Base-by-base conservation (phyloP, 2,113 vertebrate species). In the Urocitellus parryii region DNA sequence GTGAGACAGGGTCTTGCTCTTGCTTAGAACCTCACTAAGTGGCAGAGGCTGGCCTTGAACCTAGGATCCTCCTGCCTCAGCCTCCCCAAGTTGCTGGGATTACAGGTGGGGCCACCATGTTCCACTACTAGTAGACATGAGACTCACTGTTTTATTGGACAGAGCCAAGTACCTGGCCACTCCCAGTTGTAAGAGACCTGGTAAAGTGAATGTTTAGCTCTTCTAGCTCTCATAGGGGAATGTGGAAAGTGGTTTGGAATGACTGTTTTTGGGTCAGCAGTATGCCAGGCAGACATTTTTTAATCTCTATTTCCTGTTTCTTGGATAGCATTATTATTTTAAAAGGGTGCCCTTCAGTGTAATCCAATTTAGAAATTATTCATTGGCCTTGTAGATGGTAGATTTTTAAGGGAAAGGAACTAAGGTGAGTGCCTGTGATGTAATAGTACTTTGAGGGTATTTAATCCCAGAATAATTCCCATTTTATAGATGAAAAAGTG, bases 291-390 rank as follows among this genome's bases (percentile, higher is more conserved):
- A 61, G 25, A 73, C 5, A 8, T 74, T 89, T 89, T 63, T 34
- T 65, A 37, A 83, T 25, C 3, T 79, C 39, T n/a, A 58, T 96
- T 37, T 82, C 27, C 2, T 74, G 5, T 53, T 58, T 58, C 7
- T 22, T 58, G 11, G 82, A 73, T 27, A 27, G n/a, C 32, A 73
- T 10, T 58, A 29, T 61, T 79, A 61, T 73, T 85, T 76, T 39
- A 81, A 81, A 72, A 63, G 77, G 34, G 58, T 65, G 53, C n/a
- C 32, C n/a, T 90, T 90, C 14, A 34, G 7, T 90, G 17, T 95
- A 94, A 94, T 92, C n/a, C 37, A 76, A 39, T 34, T 83, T 79
- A 51, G n/a, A 76, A 51, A 48, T 92, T 32, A 86, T 92, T 27
- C n/a, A 42, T 65, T 95, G 45, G 18, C 9, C 29, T 72, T 83